phyloP scores from a whole-genome alignment of 2,797 vertebrate genomes.

The Pangasius krempfi region DNA sequence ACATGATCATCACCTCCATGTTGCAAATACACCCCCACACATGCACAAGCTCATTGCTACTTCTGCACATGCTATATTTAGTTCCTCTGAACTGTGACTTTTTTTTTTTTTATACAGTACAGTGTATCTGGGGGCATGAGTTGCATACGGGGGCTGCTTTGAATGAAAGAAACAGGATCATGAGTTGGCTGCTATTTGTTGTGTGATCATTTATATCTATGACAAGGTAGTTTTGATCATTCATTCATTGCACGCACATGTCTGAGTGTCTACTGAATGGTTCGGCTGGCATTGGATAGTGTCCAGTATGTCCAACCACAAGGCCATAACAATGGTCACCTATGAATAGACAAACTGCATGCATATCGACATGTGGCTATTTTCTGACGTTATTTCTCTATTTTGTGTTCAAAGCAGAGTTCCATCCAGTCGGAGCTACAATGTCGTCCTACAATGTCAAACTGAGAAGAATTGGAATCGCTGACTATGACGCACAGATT shows the following conservation, averaged over 20 bases:
- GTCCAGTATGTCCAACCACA: neutral
- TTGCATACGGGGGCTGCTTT: neutral
- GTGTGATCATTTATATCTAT: neutral
- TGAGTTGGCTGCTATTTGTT: neutral
- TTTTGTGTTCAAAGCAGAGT: conserved; percentile 61
- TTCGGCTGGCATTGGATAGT: conserved; percentile 9
- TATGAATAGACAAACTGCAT: neutral
- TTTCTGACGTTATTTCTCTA: neutral
- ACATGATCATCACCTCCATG: neutral
- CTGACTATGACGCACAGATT: conserved; percentile 84
- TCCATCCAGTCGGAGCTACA: conserved; percentile 63
- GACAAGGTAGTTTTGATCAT: neutral
- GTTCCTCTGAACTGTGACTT: neutral
- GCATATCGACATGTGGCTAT: neutral
- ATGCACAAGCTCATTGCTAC: neutral
- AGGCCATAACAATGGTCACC: neutral
- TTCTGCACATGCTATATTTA: conserved; percentile 25
- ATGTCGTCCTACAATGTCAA: conserved; percentile 81
- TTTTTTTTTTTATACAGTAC: neutral
- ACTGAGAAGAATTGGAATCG: conserved; percentile 68
- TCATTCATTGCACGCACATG: neutral
- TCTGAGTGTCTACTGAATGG: neutral
- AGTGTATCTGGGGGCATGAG: neutral
- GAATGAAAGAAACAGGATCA: neutral
- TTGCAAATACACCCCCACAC: conserved; percentile 19